Percentiles rank a stretch among this genome's conserved stretches.
Conservation (phyloP, 2,797 vertebrate species). For the Varecia variegata region DNA sequence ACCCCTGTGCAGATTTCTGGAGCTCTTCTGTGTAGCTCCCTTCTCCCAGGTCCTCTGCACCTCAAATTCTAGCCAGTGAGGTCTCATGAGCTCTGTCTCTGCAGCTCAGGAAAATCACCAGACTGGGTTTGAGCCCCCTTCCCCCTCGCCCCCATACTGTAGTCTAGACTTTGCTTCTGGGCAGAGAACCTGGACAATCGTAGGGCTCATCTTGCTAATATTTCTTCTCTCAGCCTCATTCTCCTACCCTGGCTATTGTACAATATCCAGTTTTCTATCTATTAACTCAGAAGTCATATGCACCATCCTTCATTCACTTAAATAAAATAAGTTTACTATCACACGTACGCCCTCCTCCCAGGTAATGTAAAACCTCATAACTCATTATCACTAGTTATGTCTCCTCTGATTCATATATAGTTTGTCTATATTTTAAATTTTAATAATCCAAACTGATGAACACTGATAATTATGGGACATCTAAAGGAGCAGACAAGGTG, state of each 20-base stretch:
- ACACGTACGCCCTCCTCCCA: background rate
- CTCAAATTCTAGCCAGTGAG: background rate
- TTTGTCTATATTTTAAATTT: background rate
- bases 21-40: too few relatives aligned
- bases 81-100: background rate
- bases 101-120: background rate
- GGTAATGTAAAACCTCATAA: too few relatives aligned
- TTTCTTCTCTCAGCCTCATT: background rate
- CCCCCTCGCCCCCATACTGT: fast-evolving
- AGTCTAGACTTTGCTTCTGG: background rate
- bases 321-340: background rate
- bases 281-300: background rate
- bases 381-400: background rate
- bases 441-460: background rate
- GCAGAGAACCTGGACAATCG: too few relatives aligned
- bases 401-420: background rate
- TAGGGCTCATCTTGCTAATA: background rate
- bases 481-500: background rate
- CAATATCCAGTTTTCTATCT: background rate
- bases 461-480: background rate
- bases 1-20: too few relatives aligned
- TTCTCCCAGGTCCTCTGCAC: too few relatives aligned
- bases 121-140: background rate
- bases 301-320: background rate
- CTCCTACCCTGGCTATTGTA: background rate